Evolutionary conservation across 1,140 invertebrate species (phyloP).

Genomic region (Megalopta genalis): DNA sequence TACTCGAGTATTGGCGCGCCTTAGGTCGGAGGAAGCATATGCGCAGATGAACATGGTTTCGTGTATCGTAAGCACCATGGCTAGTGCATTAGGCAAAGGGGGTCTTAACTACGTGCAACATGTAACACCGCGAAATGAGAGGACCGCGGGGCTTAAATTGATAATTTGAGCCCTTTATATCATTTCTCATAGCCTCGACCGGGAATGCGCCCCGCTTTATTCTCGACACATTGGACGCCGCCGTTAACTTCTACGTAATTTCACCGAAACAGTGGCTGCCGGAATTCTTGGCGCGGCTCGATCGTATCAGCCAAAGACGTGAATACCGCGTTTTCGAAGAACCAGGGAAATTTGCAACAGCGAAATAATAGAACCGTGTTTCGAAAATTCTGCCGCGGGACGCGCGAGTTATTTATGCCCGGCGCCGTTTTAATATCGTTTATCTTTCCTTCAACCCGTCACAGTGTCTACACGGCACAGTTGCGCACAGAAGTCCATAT

Average conservation of each 20-base stretch:
- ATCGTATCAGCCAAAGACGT: not conserved
- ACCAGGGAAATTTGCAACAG: too few relatives aligned
- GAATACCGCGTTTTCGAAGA: too few relatives aligned
- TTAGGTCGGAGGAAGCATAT: conserved; percentile 5
- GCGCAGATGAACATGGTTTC: conserved; percentile 33
- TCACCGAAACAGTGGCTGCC: not conserved
- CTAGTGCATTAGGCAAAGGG: conserved; percentile 55
- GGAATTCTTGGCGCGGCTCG: not conserved
- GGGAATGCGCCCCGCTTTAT: not conserved
- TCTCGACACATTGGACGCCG: not conserved
- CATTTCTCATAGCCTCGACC: conserved; percentile 2
- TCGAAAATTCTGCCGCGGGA: too few relatives aligned
- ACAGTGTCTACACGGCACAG: too few relatives aligned
- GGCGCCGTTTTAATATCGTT: too few relatives aligned
- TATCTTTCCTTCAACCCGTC: too few relatives aligned
- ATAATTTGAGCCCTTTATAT: conserved; percentile 48
- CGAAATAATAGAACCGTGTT: too few relatives aligned
- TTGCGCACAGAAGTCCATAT: too few relatives aligned
- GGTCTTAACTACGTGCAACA: conserved; percentile 37
- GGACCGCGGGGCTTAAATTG: conserved; percentile 46
- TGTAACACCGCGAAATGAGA: conserved; percentile 46
- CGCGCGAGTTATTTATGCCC: too few relatives aligned
- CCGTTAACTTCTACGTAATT: conserved; percentile 16
- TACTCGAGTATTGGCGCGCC: conserved; percentile 24
- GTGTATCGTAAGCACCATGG: conserved; percentile 37